These are phyloP conservation scores for Coreoperca whiteheadi DNA, from an alignment of 2,113 vertebrate genomes.

Conservation along the genomic window DNA sequence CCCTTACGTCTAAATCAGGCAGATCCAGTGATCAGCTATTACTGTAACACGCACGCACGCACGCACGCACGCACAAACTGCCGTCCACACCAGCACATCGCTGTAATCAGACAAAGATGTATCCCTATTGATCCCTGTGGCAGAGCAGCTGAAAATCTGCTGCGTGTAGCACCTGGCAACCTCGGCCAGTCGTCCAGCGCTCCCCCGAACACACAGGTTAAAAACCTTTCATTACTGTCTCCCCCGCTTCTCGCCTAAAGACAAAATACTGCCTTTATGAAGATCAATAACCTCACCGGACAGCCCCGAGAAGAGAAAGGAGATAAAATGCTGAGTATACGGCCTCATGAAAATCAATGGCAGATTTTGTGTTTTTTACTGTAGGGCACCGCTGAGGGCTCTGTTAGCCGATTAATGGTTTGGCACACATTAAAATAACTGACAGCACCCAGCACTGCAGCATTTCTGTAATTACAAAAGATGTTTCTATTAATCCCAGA, in stretches of 20 bases:
- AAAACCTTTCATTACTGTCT: constrained; percentile 81
- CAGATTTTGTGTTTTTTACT: constrained; percentile 81
- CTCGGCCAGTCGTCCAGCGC: constrained; percentile 52
- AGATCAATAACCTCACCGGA: constrained; percentile 77
- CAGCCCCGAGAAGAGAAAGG: constrained; percentile 64
- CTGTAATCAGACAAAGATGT: constrained; percentile 80
- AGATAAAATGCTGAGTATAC: constrained; percentile 76
- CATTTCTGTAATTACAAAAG: constrained; percentile 77
- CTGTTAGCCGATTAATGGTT: constrained; percentile 77
- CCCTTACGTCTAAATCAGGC: constrained; percentile 30
- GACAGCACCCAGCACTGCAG: constrained; percentile 65
- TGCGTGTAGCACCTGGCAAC: constrained; percentile 72
- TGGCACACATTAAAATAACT: constrained; percentile 79
- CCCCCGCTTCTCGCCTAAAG: constrained; percentile 60
- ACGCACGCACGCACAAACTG: constrained; percentile 27
- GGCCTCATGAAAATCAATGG: constrained; percentile 74
- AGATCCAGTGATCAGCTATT: constrained; percentile 35
- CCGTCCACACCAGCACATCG: constrained; percentile 45
- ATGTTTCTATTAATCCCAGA: constrained; percentile 80
- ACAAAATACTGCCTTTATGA: constrained; percentile 79
- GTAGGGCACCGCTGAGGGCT: constrained; percentile 61
- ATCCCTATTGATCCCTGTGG: constrained; percentile 73
- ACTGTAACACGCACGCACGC: constrained; percentile 29
- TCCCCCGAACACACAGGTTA: constrained; percentile 69
- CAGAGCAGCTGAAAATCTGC: constrained; percentile 70